phyloP scores from a whole-genome alignment of 2,797 vertebrate genomes.

The Oreochromis mossambicus region DNA sequence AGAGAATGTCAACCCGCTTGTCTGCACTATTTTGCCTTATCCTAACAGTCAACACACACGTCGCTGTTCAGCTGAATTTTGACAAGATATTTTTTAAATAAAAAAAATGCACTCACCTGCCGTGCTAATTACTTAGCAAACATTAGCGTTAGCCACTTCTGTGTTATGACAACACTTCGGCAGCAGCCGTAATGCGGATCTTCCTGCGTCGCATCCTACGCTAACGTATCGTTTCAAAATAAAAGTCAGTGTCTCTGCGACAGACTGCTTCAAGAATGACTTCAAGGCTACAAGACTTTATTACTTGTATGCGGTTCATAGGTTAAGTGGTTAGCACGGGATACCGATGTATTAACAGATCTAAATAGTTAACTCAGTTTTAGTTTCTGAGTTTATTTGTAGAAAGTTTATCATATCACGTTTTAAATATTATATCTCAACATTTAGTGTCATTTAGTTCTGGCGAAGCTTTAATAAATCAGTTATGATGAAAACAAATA shows the following conservation, averaged over 20 bases:
- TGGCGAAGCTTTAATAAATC: not conserved
- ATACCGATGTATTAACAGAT: not conserved
- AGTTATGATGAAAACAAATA: not conserved
- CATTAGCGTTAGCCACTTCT: conserved; percentile 77
- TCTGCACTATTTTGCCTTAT: not conserved
- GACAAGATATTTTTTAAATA: not conserved
- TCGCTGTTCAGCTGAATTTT: not conserved
- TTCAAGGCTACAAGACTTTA: not conserved
- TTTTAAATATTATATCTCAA: not conserved
- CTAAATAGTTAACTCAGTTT: not conserved
- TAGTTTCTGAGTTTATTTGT: not conserved
- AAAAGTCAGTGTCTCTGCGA: conserved; percentile 25
- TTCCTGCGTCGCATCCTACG: conserved; percentile 64
- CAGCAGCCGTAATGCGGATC: conserved; percentile 68
- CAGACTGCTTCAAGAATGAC: not conserved
- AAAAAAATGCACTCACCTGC: conserved; percentile 47
- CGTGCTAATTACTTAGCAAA: conserved; percentile 63
- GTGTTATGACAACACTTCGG: conserved; percentile 73
- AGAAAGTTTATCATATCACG: not conserved
- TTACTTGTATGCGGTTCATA: not conserved
- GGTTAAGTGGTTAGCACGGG: not conserved
- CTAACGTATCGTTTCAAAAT: conserved; percentile 52
- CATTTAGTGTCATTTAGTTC: not conserved
- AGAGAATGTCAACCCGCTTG: conserved; percentile 31
- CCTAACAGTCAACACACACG: not conserved